phyloP scores from a whole-genome alignment of 1,140 invertebrate species.

The Chironomus striatipennis region DNA sequence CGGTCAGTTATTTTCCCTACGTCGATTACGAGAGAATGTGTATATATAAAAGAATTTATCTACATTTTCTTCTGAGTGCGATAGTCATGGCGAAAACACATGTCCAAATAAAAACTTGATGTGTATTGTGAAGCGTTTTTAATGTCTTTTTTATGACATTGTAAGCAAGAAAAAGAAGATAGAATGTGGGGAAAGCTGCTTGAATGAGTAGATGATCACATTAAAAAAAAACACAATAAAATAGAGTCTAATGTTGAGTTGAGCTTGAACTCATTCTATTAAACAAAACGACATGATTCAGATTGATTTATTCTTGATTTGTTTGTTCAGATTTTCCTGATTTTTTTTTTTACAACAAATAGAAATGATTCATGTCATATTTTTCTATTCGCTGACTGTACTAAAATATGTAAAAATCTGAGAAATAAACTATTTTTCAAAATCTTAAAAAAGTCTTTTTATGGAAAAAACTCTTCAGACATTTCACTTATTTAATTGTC shows the following conservation, averaged over 20 bases:
- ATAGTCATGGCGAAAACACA: background rate
- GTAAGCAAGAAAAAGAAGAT: background rate
- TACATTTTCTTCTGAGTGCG: background rate
- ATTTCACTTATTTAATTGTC: too few relatives aligned
- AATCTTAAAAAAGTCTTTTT: too few relatives aligned
- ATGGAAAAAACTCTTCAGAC: too few relatives aligned
- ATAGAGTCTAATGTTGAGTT: too few relatives aligned
- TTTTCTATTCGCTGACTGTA: too few relatives aligned
- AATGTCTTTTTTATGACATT: conserved; percentile 21
- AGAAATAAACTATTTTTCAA: too few relatives aligned
- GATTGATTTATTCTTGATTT: background rate
- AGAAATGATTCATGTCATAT: too few relatives aligned
- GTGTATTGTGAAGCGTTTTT: conserved; percentile 10
- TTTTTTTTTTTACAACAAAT: too few relatives aligned
- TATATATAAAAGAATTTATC: background rate
- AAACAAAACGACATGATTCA: background rate
- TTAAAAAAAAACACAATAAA: background rate
- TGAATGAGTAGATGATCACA: background rate
- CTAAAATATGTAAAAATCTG: too few relatives aligned
- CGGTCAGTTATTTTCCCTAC: conserved; percentile 6
- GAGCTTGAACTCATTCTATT: background rate
- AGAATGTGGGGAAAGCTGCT: background rate
- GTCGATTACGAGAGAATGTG: background rate
- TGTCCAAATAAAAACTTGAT: conserved; percentile 23
- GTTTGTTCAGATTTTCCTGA: background rate